These are phyloP conservation scores for Rotaria magnacalcarata DNA, from an alignment of 2,888 invertebrate species.

Conservation along the genomic window DNA sequence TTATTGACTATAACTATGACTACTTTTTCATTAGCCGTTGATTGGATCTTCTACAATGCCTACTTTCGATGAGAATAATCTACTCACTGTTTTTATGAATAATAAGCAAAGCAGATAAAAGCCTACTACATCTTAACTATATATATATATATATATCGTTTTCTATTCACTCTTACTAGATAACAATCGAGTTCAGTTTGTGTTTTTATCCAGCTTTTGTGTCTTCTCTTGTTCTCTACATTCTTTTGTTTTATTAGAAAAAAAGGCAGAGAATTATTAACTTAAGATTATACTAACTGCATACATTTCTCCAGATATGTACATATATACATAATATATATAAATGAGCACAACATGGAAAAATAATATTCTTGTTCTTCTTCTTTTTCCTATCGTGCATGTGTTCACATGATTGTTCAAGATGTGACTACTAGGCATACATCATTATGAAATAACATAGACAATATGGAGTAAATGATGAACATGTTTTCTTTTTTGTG, in stretches of 20 bases:
- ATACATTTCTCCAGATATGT: background rate
- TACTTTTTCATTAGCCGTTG: background rate
- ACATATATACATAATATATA: background rate
- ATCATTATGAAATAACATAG: slow-evolving; percentile 22
- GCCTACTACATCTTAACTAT: background rate
- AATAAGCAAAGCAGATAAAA: background rate
- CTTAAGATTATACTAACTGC: background rate
- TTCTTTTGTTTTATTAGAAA: background rate
- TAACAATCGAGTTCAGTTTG: background rate
- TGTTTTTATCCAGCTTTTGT: too few relatives aligned
- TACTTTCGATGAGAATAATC: background rate
- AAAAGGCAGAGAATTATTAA: background rate
- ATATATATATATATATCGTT: background rate
- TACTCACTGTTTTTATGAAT: background rate
- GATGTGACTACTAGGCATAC: background rate
- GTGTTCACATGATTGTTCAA: background rate
- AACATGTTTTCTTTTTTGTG: slow-evolving; percentile 11
- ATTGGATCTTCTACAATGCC: background rate
- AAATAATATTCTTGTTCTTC: background rate
- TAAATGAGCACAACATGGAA: background rate
- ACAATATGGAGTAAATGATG: slow-evolving; percentile 17
- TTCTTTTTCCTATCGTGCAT: background rate
- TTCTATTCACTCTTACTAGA: background rate
- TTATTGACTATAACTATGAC: background rate
- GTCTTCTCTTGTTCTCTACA: background rate